Conservation (phyloP, 2,888 invertebrate species). For the Globia sparganii region DNA sequence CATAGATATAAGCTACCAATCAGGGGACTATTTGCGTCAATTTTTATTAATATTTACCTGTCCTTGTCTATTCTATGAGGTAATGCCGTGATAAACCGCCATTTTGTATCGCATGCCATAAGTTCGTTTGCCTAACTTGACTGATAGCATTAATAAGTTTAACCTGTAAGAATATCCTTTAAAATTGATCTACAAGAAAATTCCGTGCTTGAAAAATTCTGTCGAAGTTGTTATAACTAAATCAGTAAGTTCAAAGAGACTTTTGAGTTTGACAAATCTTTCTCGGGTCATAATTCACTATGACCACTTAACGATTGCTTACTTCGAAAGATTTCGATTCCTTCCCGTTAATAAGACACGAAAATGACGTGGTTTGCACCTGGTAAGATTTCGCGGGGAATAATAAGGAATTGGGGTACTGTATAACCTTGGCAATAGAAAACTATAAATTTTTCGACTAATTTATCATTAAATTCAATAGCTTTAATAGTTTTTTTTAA, state of each 20-base stretch:
- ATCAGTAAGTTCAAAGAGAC: background rate
- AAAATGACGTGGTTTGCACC: too few species aligned
- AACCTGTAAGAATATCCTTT: slow-evolving; percentile 24
- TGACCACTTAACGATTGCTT: too few species aligned
- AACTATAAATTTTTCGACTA: too few species aligned
- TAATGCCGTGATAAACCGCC: slow-evolving; percentile 52
- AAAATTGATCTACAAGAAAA: slow-evolving; percentile 44
- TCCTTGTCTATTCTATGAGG: slow-evolving; percentile 29
- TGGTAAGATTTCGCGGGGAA: too few species aligned
- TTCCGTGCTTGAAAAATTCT: background rate
- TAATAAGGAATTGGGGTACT: too few species aligned
- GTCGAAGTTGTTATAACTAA: background rate
- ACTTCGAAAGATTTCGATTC: too few species aligned
- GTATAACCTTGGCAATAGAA: too few species aligned
- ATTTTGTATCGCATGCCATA: slow-evolving; percentile 56
- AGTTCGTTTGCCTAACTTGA: slow-evolving; percentile 44
- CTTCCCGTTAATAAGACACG: too few species aligned
- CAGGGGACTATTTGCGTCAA: slow-evolving; percentile 34
- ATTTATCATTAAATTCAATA: too few species aligned
- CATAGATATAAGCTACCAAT: background rate
- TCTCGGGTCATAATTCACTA: background rate
- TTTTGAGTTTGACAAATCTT: background rate
- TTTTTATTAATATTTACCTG: slow-evolving; percentile 61
- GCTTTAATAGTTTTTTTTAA: too few species aligned
- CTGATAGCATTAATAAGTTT: slow-evolving; percentile 36